A percentile compares a stretch with the other conserved stretches of the same genome.
phyloP scores from a whole-genome alignment of 2,797 vertebrate species.

The Acanthis flammea region DNA sequence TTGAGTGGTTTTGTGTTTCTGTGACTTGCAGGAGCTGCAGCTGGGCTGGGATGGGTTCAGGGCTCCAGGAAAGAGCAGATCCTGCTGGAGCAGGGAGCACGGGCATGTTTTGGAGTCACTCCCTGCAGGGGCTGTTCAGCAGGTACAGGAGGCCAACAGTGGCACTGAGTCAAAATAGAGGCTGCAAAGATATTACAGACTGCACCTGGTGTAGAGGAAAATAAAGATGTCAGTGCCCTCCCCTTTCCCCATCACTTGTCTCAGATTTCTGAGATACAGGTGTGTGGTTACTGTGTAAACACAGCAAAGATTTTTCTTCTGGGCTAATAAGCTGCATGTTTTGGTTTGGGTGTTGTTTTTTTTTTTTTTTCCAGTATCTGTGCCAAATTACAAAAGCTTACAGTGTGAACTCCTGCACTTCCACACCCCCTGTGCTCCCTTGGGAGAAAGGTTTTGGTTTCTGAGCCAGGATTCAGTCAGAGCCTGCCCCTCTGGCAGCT shows the following conservation, averaged over 20 bases:
- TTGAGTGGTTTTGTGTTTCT: background rate
- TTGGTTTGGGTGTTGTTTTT: background rate
- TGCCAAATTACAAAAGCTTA: background rate
- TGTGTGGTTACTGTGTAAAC: slow-evolving; percentile 44
- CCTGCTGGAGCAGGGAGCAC: slow-evolving; percentile 17
- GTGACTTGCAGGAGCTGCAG: background rate
- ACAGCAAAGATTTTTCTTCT: slow-evolving; percentile 18
- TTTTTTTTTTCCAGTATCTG: background rate
- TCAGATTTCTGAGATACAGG: slow-evolving; percentile 35
- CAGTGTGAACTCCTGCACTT: slow-evolving; percentile 8
- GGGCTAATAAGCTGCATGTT: background rate
- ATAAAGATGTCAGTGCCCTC: slow-evolving; percentile 26
- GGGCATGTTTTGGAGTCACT: slow-evolving; percentile 31
- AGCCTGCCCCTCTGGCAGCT: background rate
- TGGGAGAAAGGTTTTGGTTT: background rate
- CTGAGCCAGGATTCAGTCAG: background rate
- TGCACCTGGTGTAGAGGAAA: slow-evolving; percentile 55
- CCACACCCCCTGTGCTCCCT: background rate
- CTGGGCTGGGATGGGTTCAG: background rate
- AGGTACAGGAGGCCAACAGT: slow-evolving; percentile 46
- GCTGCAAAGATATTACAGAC: background rate
- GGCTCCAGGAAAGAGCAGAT: background rate
- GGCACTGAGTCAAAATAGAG: slow-evolving; percentile 54
- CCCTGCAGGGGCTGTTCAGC: slow-evolving; percentile 57
- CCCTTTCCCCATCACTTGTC: slow-evolving; percentile 16